A percentile compares a stretch with the other conserved stretches of the same genome.
Conservation (phyloP, 2,888 invertebrate species). For the Zhengitettix transpicula region DNA sequence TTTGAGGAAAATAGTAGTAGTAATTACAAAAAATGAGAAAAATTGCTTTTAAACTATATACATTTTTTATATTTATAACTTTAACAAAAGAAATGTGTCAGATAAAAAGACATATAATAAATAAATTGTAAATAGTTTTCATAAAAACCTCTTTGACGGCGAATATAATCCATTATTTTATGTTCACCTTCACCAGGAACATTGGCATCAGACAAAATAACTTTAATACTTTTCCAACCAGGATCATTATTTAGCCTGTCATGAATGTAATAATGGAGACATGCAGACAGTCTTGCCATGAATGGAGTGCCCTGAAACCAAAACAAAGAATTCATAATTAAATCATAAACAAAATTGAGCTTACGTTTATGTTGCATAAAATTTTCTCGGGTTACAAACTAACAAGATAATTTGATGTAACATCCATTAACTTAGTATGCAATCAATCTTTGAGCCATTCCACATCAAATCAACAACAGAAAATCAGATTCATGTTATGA, state of each 20-base stretch:
- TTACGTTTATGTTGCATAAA: too few relatives aligned
- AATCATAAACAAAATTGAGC: too few relatives aligned
- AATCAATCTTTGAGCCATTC: too few relatives aligned
- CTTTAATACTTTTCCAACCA: constrained; percentile 86
- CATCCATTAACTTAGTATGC: too few relatives aligned
- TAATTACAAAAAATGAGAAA: background rate
- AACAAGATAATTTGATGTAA: too few relatives aligned
- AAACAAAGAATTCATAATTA: too few relatives aligned
- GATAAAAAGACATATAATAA: background rate
- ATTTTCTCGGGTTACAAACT: too few relatives aligned
- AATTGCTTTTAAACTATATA: background rate
- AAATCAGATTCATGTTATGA: too few relatives aligned
- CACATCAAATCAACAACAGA: too few relatives aligned
- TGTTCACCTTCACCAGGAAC: constrained; percentile 98
- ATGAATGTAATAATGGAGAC: constrained; percentile 70
- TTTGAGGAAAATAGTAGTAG: background rate
- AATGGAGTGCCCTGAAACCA: constrained; percentile 75
- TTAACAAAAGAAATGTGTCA: constrained; percentile 2
- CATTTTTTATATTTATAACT: background rate
- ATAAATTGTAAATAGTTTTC: background rate
- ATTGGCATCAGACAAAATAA: constrained; percentile 96
- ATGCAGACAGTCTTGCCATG: constrained; percentile 77
- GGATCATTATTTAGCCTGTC: constrained; percentile 83
- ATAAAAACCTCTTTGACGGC: constrained; percentile 66
- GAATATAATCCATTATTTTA: constrained; percentile 98